These are phyloP conservation scores for Daktulosphaira vitifoliae DNA, from an alignment of 1,140 invertebrate genomes.

Conservation along the genomic window DNA sequence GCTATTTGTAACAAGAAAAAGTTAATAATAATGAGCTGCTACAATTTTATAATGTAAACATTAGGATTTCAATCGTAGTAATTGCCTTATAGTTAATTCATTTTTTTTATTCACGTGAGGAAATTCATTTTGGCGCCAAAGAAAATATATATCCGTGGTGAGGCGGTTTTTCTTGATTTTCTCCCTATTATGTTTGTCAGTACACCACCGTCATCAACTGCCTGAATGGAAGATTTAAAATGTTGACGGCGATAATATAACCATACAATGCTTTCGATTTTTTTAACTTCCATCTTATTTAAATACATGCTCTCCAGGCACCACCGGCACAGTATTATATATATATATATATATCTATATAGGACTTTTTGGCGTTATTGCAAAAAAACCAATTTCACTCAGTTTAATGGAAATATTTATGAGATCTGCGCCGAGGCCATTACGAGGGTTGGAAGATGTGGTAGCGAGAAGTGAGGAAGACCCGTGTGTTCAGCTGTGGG, in stretches of 20 bases:
- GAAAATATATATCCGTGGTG: too few relatives aligned
- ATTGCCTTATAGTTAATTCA: too few relatives aligned
- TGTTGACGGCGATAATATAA: conserved; percentile 9
- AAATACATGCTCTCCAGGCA: background rate
- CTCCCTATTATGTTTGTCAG: too few relatives aligned
- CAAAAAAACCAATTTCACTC: conserved; percentile 30
- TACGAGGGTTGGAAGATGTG: background rate
- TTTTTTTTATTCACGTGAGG: too few relatives aligned
- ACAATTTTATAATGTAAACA: too few relatives aligned
- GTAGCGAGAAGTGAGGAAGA: background rate
- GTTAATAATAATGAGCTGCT: too few relatives aligned
- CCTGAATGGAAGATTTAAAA: background rate
- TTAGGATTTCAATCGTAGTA: too few relatives aligned
- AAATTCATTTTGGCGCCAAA: too few relatives aligned
- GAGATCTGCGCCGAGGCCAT: conserved; percentile 25
- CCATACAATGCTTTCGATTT: conserved; percentile 26
- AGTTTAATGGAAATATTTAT: conserved; percentile 33
- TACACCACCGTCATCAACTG: too few relatives aligned
- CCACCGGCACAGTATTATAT: too few relatives aligned
- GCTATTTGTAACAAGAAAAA: too few relatives aligned
- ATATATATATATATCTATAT: conserved; percentile 11
- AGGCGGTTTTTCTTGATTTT: too few relatives aligned
- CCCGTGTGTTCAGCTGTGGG: background rate
- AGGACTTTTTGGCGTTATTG: conserved; percentile 14
- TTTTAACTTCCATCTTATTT: conserved; percentile 14